A percentile compares a stretch with the other conserved stretches of the same genome.
These are phyloP conservation scores for Thunnus thynnus DNA, from an alignment of 2,113 vertebrate species.

Conservation along the genomic window DNA sequence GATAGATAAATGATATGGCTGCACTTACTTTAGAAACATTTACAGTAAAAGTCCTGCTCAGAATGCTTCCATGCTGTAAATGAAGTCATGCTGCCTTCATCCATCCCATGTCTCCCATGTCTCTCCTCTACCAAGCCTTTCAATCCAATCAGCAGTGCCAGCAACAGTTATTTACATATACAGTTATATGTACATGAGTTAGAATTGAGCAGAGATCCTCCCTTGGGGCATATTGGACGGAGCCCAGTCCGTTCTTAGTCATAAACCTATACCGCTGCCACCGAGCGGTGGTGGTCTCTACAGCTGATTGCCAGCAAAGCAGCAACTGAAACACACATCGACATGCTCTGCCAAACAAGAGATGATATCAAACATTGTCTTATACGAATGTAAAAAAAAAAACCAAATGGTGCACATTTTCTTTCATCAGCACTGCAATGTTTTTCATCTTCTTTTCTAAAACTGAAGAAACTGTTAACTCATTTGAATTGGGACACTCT, in stretches of 20 bases:
- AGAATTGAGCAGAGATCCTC: slow-evolving; percentile 73
- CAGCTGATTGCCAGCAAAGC: slow-evolving; percentile 3
- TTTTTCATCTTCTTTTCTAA: slow-evolving; percentile 28
- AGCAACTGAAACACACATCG: background rate
- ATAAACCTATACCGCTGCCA: slow-evolving; percentile 25
- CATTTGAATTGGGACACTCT: slow-evolving; percentile 10
- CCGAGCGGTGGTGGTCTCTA: slow-evolving; percentile 7
- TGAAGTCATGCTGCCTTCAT: slow-evolving; percentile 31
- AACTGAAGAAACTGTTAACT: slow-evolving; percentile 28
- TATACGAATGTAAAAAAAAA: slow-evolving; percentile 20
- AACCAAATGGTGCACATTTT: slow-evolving; percentile 3
- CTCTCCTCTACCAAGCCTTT: slow-evolving; percentile 59
- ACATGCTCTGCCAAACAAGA: background rate
- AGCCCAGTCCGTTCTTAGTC: slow-evolving; percentile 62
- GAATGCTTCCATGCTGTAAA: slow-evolving; percentile 24
- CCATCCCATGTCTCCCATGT: slow-evolving; percentile 4
- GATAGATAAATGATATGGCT: too few relatives aligned
- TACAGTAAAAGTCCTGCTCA: background rate
- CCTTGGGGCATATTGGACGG: slow-evolving; percentile 64
- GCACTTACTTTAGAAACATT: too few relatives aligned
- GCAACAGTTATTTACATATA: slow-evolving; percentile 78
- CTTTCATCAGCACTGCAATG: background rate
- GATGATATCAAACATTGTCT: background rate
- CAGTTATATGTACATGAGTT: slow-evolving; percentile 81
- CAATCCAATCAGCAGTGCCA: slow-evolving; percentile 78